These are phyloP conservation scores for Neelides sp. DNA, from an alignment of 1,140 invertebrate genomes.

Conservation along the genomic window DNA sequence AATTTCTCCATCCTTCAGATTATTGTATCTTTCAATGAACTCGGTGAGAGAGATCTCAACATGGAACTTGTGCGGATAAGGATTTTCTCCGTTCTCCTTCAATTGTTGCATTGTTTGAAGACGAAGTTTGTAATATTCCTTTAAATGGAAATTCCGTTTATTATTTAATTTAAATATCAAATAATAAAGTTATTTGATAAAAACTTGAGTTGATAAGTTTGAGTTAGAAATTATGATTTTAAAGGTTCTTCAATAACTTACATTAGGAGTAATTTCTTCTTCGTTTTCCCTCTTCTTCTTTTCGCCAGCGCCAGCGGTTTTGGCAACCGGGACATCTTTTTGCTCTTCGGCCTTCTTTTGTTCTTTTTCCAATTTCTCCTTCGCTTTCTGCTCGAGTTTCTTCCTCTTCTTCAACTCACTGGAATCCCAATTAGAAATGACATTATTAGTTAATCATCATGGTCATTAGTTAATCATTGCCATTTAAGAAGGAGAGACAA, in stretches of 20 bases:
- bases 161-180: neutral
- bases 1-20: constrained; percentile 58
- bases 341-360: constrained; percentile 36
- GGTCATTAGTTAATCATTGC: too few relatives aligned
- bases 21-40: constrained; percentile 76
- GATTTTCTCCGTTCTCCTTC: constrained; percentile 62
- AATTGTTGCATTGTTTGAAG: constrained; percentile 58
- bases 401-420: constrained; percentile 83
- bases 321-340: constrained; percentile 48
- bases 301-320: constrained; percentile 52
- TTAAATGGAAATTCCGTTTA: constrained; percentile 26
- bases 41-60: constrained; percentile 77
- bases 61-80: constrained; percentile 98
- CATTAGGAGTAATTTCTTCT: constrained; percentile 83
- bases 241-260: constrained; percentile 33
- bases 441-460: too few relatives aligned
- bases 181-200: neutral
- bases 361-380: constrained; percentile 81
- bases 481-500: too few relatives aligned
- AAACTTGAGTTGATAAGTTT: constrained; percentile 1
- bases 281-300: constrained; percentile 40
- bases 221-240: neutral
- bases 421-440: too few relatives aligned
- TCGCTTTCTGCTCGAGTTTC: constrained; percentile 83
- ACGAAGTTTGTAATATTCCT: constrained; percentile 81